A percentile compares a stretch with the other conserved stretches of the same genome.
Evolutionary conservation across 1,140 invertebrate genomes (phyloP).

Genomic region (Orius insidiosus): DNA sequence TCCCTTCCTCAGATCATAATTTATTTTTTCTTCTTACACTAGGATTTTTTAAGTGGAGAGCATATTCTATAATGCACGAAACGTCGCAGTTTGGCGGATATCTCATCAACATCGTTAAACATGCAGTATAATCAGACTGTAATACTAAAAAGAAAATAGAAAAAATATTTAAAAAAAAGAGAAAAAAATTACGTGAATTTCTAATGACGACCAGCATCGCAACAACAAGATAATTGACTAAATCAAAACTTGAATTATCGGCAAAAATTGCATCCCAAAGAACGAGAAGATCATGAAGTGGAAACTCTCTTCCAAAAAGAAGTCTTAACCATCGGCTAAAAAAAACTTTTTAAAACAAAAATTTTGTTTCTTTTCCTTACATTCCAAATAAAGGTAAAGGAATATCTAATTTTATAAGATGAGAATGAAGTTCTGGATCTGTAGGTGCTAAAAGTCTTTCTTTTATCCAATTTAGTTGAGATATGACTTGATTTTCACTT

Average conservation of each 20-base stretch:
- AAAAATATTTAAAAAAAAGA: slow-evolving; percentile 9
- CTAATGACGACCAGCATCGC: slow-evolving; percentile 57
- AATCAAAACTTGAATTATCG: slow-evolving; percentile 43
- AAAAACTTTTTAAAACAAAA: neutral
- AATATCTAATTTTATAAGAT: slow-evolving; percentile 51
- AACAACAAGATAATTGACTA: slow-evolving; percentile 58
- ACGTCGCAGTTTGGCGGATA: slow-evolving; percentile 45
- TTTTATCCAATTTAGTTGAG: slow-evolving; percentile 41
- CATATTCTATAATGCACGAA: slow-evolving; percentile 41
- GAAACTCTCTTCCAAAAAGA: slow-evolving; percentile 63
- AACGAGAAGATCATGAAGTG: slow-evolving; percentile 49
- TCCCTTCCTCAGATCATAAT: neutral
- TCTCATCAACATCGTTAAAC: slow-evolving; percentile 44
- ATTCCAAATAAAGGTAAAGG: slow-evolving; percentile 65
- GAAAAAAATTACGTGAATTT: slow-evolving; percentile 37
- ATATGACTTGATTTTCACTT: slow-evolving; percentile 32
- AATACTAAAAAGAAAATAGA: slow-evolving; percentile 45
- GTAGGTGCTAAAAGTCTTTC: slow-evolving; percentile 44
- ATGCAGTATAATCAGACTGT: slow-evolving; percentile 40
- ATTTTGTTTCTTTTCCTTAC: slow-evolving; percentile 30
- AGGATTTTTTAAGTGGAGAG: slow-evolving; percentile 40
- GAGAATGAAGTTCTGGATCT: slow-evolving; percentile 44
- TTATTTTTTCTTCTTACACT: slow-evolving; percentile 17
- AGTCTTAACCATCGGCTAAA: slow-evolving; percentile 60
- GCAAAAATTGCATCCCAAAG: slow-evolving; percentile 69